Conservation (phyloP, 2,888 invertebrate genomes). For the Caenorhabditis wallacei region DNA sequence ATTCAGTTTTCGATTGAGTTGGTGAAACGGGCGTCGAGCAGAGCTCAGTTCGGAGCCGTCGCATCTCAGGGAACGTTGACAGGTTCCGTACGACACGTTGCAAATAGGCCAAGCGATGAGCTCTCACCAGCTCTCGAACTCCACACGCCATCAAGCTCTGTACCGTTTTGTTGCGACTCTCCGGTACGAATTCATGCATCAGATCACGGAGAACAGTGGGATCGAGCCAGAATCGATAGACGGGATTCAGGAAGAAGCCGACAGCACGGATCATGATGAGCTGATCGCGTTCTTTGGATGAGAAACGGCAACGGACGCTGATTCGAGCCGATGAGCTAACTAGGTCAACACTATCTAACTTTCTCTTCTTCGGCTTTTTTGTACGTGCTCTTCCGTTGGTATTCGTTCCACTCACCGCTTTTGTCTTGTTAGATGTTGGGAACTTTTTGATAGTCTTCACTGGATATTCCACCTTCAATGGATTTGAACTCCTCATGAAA, state of each 20-base stretch:
- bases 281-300: slow-evolving; percentile 77
- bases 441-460: slow-evolving; percentile 18
- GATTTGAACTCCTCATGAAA: slow-evolving; percentile 60
- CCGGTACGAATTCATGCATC: slow-evolving; percentile 82
- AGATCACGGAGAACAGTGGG: slow-evolving; percentile 81
- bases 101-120: slow-evolving; percentile 77
- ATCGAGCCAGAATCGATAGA: slow-evolving; percentile 82
- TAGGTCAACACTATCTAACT: slow-evolving; percentile 75
- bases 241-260: slow-evolving; percentile 82
- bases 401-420: not conserved
- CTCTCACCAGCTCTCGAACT: slow-evolving; percentile 77
- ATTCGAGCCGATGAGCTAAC: slow-evolving; percentile 72
- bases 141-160: slow-evolving; percentile 81
- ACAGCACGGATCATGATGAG: slow-evolving; percentile 81
- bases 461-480: slow-evolving; percentile 42
- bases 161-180: slow-evolving; percentile 72
- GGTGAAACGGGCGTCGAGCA: slow-evolving; percentile 65
- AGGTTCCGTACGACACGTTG: slow-evolving; percentile 80
- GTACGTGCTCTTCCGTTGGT: too few relatives aligned
- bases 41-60: slow-evolving; percentile 71
- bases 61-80: slow-evolving; percentile 74
- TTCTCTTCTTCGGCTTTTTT: slow-evolving; percentile 66
- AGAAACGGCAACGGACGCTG: slow-evolving; percentile 70
- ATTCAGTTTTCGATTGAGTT: slow-evolving; percentile 70
- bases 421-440: not conserved